phyloP scores from a whole-genome alignment of 2,888 invertebrate genomes.

The Crossocerus cetratus region DNA sequence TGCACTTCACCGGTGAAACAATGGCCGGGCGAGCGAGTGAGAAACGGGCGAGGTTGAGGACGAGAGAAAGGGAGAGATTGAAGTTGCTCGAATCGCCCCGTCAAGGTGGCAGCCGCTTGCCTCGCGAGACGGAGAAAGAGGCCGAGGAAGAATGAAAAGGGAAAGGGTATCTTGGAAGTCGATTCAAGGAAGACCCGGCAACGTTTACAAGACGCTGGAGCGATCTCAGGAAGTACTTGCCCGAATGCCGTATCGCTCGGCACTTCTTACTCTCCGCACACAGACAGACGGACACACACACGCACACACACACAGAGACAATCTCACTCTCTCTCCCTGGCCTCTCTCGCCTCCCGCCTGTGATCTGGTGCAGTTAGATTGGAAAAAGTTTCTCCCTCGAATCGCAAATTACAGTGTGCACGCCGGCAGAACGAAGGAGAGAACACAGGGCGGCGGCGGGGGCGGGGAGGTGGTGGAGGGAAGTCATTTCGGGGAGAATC shows the following conservation, averaged over 20 bases:
- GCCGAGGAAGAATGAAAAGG: background rate
- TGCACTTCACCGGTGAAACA: no score
- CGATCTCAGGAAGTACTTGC: conserved; percentile 42
- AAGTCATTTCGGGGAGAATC: background rate
- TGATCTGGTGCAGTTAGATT: conserved; percentile 24
- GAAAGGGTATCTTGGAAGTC: conserved; percentile 40
- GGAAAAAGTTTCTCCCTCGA: conserved; percentile 44
- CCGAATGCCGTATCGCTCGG: background rate
- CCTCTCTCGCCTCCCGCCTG: background rate
- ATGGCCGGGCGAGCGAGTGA: no score
- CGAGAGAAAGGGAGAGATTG: no score
- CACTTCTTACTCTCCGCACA: no score
- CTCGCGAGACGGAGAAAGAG: background rate
- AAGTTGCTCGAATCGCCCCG: no score
- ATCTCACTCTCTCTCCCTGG: background rate
- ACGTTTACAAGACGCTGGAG: conserved; percentile 43
- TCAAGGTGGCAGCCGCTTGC: background rate
- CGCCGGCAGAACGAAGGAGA: background rate
- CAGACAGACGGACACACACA: no score
- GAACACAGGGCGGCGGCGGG: background rate
- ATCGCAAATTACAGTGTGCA: conserved; percentile 37
- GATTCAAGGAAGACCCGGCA: conserved; percentile 47
- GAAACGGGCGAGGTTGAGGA: no score
- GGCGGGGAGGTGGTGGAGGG: background rate
- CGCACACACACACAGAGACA: no score